phyloP scores from a whole-genome alignment of 1,140 invertebrate species.

The Drosophila albomicans region DNA sequence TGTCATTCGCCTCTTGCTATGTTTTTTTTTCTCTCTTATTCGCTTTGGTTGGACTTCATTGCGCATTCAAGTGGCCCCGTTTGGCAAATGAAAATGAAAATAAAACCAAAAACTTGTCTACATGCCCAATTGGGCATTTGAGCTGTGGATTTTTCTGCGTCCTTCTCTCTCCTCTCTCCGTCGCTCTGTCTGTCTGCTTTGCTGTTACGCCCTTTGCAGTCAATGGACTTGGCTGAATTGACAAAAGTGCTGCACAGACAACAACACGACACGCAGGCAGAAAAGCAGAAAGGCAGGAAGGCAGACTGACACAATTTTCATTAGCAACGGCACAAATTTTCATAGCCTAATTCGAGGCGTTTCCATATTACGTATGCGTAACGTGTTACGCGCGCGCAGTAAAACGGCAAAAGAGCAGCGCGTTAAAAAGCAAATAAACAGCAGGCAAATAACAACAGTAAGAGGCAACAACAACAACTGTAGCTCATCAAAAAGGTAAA shows the following conservation, averaged over 20 bases:
- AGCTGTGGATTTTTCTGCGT: slow-evolving; percentile 3
- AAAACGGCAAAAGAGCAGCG: slow-evolving; percentile 48
- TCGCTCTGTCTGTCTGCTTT: slow-evolving; percentile 5
- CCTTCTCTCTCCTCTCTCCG: too few relatives aligned
- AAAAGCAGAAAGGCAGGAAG: background rate
- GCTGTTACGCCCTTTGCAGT: background rate
- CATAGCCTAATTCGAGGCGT: slow-evolving; percentile 62
- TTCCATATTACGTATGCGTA: slow-evolving; percentile 66
- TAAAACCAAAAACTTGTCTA: slow-evolving; percentile 61
- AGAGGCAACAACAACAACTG: slow-evolving; percentile 12
- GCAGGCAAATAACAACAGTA: slow-evolving; percentile 10
- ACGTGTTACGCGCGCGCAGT: slow-evolving; percentile 63
- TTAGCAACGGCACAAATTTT: slow-evolving; percentile 52
- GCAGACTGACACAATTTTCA: slow-evolving; percentile 49
- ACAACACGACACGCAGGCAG: background rate
- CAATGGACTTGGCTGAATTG: slow-evolving; percentile 41
- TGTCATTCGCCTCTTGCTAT: slow-evolving; percentile 20
- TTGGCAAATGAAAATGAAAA: slow-evolving; percentile 66
- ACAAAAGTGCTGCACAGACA: slow-evolving; percentile 56
- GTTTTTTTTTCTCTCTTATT: slow-evolving; percentile 12
- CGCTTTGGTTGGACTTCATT: slow-evolving; percentile 49
- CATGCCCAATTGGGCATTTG: slow-evolving; percentile 73
- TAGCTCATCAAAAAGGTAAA: slow-evolving; percentile 43
- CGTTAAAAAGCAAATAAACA: slow-evolving; percentile 57
- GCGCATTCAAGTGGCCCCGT: slow-evolving; percentile 79